phyloP scores from a whole-genome alignment of 37 sponge, comb jelly and placozoan genomes.

The Axinella damicornis region DNA sequence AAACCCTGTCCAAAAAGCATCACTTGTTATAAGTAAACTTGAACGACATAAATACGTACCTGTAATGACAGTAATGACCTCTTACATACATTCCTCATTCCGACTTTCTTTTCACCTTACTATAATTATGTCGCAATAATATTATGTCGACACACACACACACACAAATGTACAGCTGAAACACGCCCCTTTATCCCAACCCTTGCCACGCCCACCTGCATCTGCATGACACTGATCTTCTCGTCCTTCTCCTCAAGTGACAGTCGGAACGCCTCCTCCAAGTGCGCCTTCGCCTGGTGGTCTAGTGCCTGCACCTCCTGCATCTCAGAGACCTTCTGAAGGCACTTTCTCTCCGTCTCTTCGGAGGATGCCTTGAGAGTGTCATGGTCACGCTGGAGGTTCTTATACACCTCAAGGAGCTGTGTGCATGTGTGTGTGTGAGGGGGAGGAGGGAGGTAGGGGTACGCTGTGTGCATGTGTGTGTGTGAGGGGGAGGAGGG shows the following conservation, averaged over 20 bases:
- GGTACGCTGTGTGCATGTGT: conserved; percentile 10
- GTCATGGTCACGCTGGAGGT: conserved; percentile 46
- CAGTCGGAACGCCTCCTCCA: conserved; percentile 71
- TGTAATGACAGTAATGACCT: too few relatives aligned
- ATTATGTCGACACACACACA: too few relatives aligned
- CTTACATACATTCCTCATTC: too few relatives aligned
- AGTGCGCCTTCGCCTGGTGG: conserved; percentile 77
- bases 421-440: neutral
- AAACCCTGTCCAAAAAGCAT: too few relatives aligned
- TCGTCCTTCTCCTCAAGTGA: conserved; percentile 85
- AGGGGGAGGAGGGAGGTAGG: neutral
- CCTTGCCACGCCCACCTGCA: conserved; percentile 57
- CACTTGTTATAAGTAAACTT: too few relatives aligned
- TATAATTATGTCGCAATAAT: too few relatives aligned
- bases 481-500: neutral
- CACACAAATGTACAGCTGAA: neutral
- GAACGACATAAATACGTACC: too few relatives aligned
- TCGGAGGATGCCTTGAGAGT: conserved; percentile 25
- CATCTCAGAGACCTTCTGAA: conserved; percentile 65
- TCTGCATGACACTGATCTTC: conserved; percentile 74
- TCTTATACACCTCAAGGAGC: conserved; percentile 62
- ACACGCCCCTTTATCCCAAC: neutral
- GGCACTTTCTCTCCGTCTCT: conserved; percentile 43
- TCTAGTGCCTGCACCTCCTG: conserved; percentile 63
- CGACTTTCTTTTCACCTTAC: too few relatives aligned